Evolutionary conservation across 2,888 invertebrate genomes (phyloP).

Genomic region (Nudaria mundana): DNA sequence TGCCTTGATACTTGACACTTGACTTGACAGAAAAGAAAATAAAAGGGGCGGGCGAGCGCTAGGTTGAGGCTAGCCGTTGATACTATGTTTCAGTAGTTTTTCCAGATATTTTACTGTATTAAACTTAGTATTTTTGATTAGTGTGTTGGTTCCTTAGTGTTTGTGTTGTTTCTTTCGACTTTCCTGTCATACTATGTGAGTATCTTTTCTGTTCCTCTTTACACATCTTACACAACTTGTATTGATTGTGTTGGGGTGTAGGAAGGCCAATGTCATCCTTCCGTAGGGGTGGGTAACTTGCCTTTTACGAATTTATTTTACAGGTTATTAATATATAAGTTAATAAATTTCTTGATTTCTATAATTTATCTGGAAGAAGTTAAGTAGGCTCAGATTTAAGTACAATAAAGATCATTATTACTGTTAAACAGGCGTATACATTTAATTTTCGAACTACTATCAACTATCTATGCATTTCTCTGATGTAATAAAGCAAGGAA

Average conservation of each 20-base stretch:
- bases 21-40: conserved; percentile 49
- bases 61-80: conserved; percentile 29
- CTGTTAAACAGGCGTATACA: too few species aligned
- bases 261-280: conserved; percentile 72
- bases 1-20: too few species aligned
- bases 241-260: conserved; percentile 61
- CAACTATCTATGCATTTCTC: too few species aligned
- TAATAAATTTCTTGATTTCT: not conserved
- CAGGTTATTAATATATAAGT: not conserved
- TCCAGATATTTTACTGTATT: conserved; percentile 44
- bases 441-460: too few species aligned
- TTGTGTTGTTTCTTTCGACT: conserved; percentile 44
- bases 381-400: too few species aligned
- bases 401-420: too few species aligned
- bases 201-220: conserved; percentile 40
- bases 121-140: conserved; percentile 30
- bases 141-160: conserved; percentile 38
- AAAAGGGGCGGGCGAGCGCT: conserved; percentile 46
- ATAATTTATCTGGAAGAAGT: not conserved
- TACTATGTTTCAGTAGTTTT: conserved; percentile 43
- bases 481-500: too few species aligned
- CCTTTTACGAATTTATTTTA: conserved; percentile 21
- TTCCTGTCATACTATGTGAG: conserved; percentile 53
- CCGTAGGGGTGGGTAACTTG: conserved; percentile 29
- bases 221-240: conserved; percentile 41